Evolutionary conservation across 1,140 invertebrate genomes (phyloP).

Genomic region (Drosophila sulfurigaster): DNA sequence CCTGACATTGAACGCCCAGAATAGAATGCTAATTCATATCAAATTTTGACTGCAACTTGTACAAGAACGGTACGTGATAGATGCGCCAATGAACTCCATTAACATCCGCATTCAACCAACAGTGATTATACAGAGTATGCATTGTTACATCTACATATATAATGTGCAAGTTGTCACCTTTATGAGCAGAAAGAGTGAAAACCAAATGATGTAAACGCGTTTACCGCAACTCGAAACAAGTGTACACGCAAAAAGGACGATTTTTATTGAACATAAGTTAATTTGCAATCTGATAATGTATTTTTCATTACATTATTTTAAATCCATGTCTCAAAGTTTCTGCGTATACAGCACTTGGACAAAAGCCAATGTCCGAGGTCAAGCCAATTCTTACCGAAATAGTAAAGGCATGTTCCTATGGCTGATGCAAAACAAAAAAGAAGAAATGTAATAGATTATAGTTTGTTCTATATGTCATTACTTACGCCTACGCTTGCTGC

Average conservation of each 20-base stretch:
- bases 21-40: constrained; percentile 76
- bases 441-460: neutral
- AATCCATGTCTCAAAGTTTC: constrained; percentile 81
- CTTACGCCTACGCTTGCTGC: constrained; percentile 77
- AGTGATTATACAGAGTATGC: constrained; percentile 73
- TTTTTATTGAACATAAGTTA: neutral
- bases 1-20: constrained; percentile 80
- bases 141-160: constrained; percentile 76
- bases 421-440: constrained; percentile 41
- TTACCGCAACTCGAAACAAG: constrained; percentile 72
- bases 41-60: constrained; percentile 80
- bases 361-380: constrained; percentile 73
- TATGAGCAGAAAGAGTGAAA: constrained; percentile 72
- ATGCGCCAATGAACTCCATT: constrained; percentile 79
- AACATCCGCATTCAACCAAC: constrained; percentile 73
- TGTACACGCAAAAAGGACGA: neutral
- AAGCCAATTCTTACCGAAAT: constrained; percentile 68
- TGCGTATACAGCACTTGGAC: constrained; percentile 80
- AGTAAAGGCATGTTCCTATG: constrained; percentile 77
- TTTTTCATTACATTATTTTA: constrained; percentile 71
- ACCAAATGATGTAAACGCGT: constrained; percentile 79
- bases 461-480: constrained; percentile 1
- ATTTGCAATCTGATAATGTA: neutral
- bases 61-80: constrained; percentile 80
- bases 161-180: constrained; percentile 75